phyloP scores from a whole-genome alignment of 2,888 invertebrate species.

The Bhutanitis thaidina region DNA sequence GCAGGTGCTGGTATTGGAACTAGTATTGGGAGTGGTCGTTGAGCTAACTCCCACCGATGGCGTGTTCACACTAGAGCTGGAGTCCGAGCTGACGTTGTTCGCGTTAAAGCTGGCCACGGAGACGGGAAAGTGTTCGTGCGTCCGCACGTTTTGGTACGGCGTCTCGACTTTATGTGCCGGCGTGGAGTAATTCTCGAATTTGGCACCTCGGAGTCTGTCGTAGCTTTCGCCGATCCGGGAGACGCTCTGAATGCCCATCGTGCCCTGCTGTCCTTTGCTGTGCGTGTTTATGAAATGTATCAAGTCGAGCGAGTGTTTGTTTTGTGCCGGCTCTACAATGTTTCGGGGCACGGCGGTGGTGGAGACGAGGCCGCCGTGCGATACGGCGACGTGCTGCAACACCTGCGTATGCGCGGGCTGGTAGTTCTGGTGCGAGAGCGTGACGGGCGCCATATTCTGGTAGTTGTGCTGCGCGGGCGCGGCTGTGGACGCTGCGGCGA shows the following conservation, averaged over 20 bases:
- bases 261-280: slow-evolving; percentile 40
- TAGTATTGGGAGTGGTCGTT: slow-evolving; percentile 84
- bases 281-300: slow-evolving; percentile 57
- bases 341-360: slow-evolving; percentile 44
- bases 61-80: slow-evolving; percentile 85
- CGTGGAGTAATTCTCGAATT: slow-evolving; percentile 51
- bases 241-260: slow-evolving; percentile 50
- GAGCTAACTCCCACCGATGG: slow-evolving; percentile 80
- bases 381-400: slow-evolving; percentile 36
- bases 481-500: no score
- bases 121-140: slow-evolving; percentile 52
- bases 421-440: slow-evolving; percentile 47
- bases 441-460: slow-evolving; percentile 55
- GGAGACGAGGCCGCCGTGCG: slow-evolving; percentile 43
- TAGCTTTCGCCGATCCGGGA: slow-evolving; percentile 52
- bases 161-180: slow-evolving; percentile 52
- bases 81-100: slow-evolving; percentile 81
- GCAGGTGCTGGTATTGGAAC: slow-evolving; percentile 85
- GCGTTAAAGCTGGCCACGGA: slow-evolving; percentile 50
- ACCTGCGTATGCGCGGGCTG: slow-evolving; percentile 41
- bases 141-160: slow-evolving; percentile 58
- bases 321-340: slow-evolving; percentile 52
- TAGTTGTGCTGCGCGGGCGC: slow-evolving; percentile 53
- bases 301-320: slow-evolving; percentile 58
- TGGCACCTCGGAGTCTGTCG: slow-evolving; percentile 48